Conservation (phyloP, 2,888 invertebrate genomes). For the Panorpa germanica region DNA sequence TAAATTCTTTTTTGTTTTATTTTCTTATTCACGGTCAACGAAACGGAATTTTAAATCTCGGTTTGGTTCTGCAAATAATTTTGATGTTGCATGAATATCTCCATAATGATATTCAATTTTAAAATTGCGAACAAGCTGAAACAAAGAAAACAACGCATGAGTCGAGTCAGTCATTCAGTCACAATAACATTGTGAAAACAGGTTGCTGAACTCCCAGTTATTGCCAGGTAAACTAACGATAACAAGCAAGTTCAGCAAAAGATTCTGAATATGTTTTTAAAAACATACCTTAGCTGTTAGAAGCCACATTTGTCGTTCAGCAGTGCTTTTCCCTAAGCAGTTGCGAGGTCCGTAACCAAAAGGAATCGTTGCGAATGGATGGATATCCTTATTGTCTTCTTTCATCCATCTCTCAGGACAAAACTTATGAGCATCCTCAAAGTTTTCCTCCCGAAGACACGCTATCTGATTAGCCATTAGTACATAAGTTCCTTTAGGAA, state of each 20-base stretch:
- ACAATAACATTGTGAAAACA: too few species aligned
- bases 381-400: slow-evolving; percentile 23
- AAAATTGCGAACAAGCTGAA: slow-evolving; percentile 37
- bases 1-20: neutral
- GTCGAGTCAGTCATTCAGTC: too few species aligned
- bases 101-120: slow-evolving; percentile 47
- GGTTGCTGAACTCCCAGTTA: too few species aligned
- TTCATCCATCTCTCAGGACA: slow-evolving; percentile 42
- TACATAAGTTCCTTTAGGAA: slow-evolving; percentile 36
- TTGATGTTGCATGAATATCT: slow-evolving; percentile 34
- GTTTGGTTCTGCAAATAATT: slow-evolving; percentile 37
- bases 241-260: too few species aligned
- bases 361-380: slow-evolving; percentile 38
- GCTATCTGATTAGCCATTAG: slow-evolving; percentile 44
- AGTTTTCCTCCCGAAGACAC: slow-evolving; percentile 39
- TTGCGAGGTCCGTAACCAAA: slow-evolving; percentile 42
- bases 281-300: slow-evolving; percentile 31
- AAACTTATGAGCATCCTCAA: slow-evolving; percentile 39
- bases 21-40: slow-evolving; percentile 28
- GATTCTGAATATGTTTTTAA: slow-evolving; percentile 3
- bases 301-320: slow-evolving; percentile 36
- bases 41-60: slow-evolving; percentile 42
- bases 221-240: too few species aligned
- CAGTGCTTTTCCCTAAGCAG: slow-evolving; percentile 39
- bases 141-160: too few species aligned